Evolutionary conservation across 1,140 invertebrate species (phyloP).

Genomic region (Drosophila bipectinata): DNA sequence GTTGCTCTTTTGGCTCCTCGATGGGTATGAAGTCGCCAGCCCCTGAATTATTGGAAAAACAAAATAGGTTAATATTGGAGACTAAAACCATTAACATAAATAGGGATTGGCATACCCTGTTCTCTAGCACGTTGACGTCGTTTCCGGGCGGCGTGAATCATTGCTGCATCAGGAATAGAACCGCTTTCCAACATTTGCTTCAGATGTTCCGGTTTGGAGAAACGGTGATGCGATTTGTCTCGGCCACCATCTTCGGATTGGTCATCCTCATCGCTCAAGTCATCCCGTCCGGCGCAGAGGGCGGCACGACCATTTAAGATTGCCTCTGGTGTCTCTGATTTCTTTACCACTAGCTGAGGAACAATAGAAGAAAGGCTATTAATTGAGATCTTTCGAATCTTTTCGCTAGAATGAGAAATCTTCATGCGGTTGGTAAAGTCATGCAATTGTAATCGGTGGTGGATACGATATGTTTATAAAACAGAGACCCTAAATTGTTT

Average conservation of each 20-base stretch:
- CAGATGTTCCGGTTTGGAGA: slow-evolving; percentile 88
- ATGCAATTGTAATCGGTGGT: slow-evolving; percentile 25
- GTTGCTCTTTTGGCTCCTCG: slow-evolving; percentile 86
- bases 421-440: slow-evolving; percentile 17
- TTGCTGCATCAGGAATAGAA: slow-evolving; percentile 96
- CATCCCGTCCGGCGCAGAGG: slow-evolving; percentile 89
- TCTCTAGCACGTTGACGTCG: slow-evolving; percentile 91
- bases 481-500: neutral
- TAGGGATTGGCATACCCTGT: slow-evolving; percentile 54
- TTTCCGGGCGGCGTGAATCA: slow-evolving; percentile 97
- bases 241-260: slow-evolving; percentile 84
- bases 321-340: slow-evolving; percentile 84
- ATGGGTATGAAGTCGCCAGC: slow-evolving; percentile 92
- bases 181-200: slow-evolving; percentile 92
- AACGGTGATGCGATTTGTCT: slow-evolving; percentile 84
- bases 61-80: neutral
- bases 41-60: slow-evolving; percentile 14
- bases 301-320: slow-evolving; percentile 93
- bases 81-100: neutral
- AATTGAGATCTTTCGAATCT: slow-evolving; percentile 2
- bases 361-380: slow-evolving; percentile 23
- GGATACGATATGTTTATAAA: neutral
- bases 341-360: slow-evolving; percentile 86
- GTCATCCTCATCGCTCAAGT: slow-evolving; percentile 89
- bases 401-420: neutral